phyloP scores from a whole-genome alignment of 2,888 invertebrate genomes.

The Palloptera scutellata region DNA sequence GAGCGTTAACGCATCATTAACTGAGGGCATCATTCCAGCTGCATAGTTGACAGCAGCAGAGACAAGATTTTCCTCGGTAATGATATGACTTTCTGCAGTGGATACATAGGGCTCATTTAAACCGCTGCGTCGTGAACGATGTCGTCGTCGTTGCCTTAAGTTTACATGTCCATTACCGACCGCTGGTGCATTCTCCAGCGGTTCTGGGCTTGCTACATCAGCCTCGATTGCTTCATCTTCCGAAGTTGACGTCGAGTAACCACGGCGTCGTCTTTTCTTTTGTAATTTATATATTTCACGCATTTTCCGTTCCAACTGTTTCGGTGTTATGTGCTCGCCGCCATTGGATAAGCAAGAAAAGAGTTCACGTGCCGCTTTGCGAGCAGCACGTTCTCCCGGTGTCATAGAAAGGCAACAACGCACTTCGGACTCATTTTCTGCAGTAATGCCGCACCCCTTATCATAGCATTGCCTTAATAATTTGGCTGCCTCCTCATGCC shows the following conservation, averaged over 20 bases:
- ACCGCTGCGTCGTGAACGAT: conserved; percentile 28
- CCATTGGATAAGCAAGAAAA: conserved; percentile 89
- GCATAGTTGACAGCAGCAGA: conserved; percentile 84
- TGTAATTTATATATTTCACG: conserved; percentile 70
- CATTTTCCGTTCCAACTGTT: conserved; percentile 80
- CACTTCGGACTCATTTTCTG: conserved; percentile 77
- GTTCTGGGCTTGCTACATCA: conserved; percentile 34
- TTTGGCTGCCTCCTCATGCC: conserved; percentile 85
- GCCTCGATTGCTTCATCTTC: conserved; percentile 47
- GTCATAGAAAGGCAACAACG: conserved; percentile 83
- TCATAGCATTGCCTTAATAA: conserved; percentile 70
- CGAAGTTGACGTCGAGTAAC: conserved; percentile 47
- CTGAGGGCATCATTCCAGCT: conserved; percentile 79
- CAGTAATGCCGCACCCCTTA: conserved; percentile 78
- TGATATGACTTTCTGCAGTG: conserved; percentile 53
- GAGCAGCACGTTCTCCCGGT: conserved; percentile 84
- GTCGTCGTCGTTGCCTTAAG: conserved; percentile 35
- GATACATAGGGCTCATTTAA: conserved; percentile 31
- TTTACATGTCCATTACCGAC: conserved; percentile 42
- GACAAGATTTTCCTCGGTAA: conserved; percentile 82
- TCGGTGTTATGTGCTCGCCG: conserved; percentile 85
- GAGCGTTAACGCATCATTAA: conserved; percentile 75
- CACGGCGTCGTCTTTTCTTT: conserved; percentile 55
- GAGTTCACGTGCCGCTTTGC: conserved; percentile 86
- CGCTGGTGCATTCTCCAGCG: conserved; percentile 54